These are phyloP conservation scores for Cinclus mexicanus DNA, from an alignment of 2,113 vertebrate genomes.

Conservation along the genomic window DNA sequence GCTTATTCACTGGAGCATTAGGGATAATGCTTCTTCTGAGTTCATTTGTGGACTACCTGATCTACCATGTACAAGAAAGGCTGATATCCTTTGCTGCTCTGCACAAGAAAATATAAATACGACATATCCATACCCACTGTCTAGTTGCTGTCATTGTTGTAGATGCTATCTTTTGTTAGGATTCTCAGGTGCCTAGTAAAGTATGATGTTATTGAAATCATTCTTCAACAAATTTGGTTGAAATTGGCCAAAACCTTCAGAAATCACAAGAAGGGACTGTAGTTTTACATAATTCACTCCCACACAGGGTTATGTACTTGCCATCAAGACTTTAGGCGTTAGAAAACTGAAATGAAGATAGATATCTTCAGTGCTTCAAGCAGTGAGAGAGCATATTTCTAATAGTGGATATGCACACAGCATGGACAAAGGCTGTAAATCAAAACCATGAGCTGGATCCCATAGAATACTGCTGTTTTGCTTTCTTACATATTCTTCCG, in stretches of 20 bases:
- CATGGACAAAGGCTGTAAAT: background rate
- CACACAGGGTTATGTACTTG: background rate
- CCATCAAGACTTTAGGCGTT: background rate
- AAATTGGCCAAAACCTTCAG: background rate
- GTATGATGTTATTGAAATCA: background rate
- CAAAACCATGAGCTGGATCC: background rate
- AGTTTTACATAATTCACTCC: background rate
- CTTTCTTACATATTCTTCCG: background rate
- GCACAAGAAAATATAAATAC: background rate
- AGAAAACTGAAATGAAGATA: background rate
- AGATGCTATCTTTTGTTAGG: background rate
- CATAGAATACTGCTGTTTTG: background rate
- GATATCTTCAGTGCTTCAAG: background rate
- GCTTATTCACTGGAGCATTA: background rate
- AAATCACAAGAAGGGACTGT: background rate
- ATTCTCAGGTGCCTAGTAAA: background rate
- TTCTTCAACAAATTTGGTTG: background rate
- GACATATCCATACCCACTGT: background rate
- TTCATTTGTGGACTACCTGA: background rate
- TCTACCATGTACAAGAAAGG: background rate
- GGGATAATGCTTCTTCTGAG: background rate
- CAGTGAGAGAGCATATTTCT: background rate
- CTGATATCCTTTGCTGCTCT: background rate
- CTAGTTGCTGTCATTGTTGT: background rate
- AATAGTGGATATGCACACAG: background rate